Evolutionary conservation across 2,113 vertebrate genomes (phyloP).

Genomic region (Phrynosoma platyrhinos): DNA sequence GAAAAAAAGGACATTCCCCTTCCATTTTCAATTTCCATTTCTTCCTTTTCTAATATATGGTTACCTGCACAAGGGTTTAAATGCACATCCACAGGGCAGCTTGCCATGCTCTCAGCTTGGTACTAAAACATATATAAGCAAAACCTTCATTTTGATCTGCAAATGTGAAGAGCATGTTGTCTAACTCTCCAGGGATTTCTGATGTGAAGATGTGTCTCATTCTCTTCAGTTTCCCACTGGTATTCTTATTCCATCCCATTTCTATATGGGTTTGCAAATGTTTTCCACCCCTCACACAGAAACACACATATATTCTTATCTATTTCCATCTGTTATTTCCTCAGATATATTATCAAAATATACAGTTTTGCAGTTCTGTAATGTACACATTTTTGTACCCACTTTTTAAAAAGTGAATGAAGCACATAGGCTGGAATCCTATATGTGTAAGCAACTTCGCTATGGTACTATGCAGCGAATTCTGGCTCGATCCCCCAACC

Average conservation of each 20-base stretch:
- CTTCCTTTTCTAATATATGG: conserved; percentile 18
- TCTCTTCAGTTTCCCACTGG: background rate
- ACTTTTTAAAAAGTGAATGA: no score
- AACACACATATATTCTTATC: no score
- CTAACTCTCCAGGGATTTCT: background rate
- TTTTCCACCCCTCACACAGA: no score
- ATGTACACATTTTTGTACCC: no score
- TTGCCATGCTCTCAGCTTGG: conserved; percentile 3
- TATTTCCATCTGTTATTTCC: no score
- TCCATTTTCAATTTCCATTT: conserved; percentile 46
- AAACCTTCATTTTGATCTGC: background rate
- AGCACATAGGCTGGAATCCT: no score
- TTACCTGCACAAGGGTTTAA: conserved; percentile 38
- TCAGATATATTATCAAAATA: no score
- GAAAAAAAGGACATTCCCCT: background rate
- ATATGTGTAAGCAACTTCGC: no score
- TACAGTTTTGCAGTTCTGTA: no score
- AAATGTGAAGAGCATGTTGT: background rate
- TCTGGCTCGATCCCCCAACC: no score
- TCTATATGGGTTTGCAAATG: background rate
- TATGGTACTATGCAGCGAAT: no score
- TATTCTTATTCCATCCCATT: background rate
- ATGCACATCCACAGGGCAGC: conserved; percentile 32
- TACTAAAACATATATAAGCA: conserved; percentile 23
- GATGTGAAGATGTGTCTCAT: background rate